Evolutionary conservation across 2,113 vertebrate genomes (phyloP), one percentile per base, ranked within the genome.

Genomic region (Gymnobelideus leadbeateri): DNA sequence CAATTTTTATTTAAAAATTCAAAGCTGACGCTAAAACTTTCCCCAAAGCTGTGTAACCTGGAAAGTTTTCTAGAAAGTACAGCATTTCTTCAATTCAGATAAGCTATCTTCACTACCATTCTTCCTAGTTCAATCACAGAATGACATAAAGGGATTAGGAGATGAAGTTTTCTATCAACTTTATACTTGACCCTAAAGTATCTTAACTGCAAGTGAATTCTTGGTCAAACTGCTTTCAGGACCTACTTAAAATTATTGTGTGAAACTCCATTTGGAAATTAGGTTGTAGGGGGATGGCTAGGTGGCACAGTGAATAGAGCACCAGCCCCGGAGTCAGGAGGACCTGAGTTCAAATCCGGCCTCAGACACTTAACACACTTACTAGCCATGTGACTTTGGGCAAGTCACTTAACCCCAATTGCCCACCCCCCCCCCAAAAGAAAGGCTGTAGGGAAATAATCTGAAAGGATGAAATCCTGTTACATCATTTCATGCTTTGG

Each of bases 191-290:
- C 8, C 51, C 10, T 91, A 92, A 90, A 91, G 26, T 68, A 95
- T 91, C 89, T 96, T 89, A 95, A 97, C 53, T 90, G 28, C 53
- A 94, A 61, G 49, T 68, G 2, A 95, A 95, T 53, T 61, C 50
- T 12, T 55, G 8, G 51, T 61, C 89, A 51, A 47, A 94, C 50
- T 93, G 91, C 94, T 54, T 93, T 94, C 52, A 52, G 89, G 89
- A 93, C 16, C 50, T 57, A 96, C 37, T 31, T 37, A 95, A 93
- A 77, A 77, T 47, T 49, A 57, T 49, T 89, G 26, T n/a, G 92
- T 53, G 25, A 94, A 92, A 89, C n/a, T 89, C 8, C 57, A 89
- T 12, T 96, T 49, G 90, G 68, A 49, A 92, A 90, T 94, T 94
- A 93, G 11, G 14, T 94, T 96, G n/a, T n/a, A n/a, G n/a, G n/a